phyloP scores from a whole-genome alignment of 1,140 invertebrate genomes.

The Calephelis virginiensis region DNA sequence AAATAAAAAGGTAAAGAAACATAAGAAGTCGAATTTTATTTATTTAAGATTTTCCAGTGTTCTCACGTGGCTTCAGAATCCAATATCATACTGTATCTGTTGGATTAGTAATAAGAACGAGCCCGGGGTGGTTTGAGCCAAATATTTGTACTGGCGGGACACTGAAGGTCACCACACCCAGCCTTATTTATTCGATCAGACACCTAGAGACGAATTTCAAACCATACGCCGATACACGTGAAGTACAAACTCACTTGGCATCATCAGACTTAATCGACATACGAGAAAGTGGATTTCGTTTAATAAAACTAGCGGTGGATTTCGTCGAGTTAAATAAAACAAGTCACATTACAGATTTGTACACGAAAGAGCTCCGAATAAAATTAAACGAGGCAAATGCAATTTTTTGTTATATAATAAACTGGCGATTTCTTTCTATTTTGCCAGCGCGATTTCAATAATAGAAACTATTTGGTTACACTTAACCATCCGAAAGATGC shows the following conservation, averaged over 20 bases:
- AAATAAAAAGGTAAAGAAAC: background rate
- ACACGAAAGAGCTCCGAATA: conserved; percentile 9
- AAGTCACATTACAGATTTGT: conserved; percentile 21
- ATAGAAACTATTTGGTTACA: no score
- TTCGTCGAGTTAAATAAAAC: conserved; percentile 19
- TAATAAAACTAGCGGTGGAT: conserved; percentile 31
- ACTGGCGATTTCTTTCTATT: conserved; percentile 9
- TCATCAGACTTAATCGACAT: conserved; percentile 7
- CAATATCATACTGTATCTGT: conserved; percentile 14
- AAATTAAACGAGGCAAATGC: conserved; percentile 22
- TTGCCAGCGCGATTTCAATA: background rate
- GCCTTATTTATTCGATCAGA: conserved; percentile 31
- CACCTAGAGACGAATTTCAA: conserved; percentile 9
- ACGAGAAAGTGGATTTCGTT: conserved; percentile 32
- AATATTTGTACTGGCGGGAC: conserved; percentile 40
- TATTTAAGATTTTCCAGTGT: conserved; percentile 6
- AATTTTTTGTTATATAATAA: conserved; percentile 25
- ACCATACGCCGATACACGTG: conserved; percentile 23
- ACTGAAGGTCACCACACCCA: conserved; percentile 30
- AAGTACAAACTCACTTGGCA: conserved; percentile 20
- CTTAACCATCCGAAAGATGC: no score
- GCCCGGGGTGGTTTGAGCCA: conserved; percentile 27
- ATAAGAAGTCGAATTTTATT: background rate
- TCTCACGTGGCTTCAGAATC: conserved; percentile 13
- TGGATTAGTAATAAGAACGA: conserved; percentile 27